A percentile compares a stretch with the other conserved stretches of the same genome.
Conservation (phyloP, 1,140 invertebrate species). For the Planococcus citri region DNA sequence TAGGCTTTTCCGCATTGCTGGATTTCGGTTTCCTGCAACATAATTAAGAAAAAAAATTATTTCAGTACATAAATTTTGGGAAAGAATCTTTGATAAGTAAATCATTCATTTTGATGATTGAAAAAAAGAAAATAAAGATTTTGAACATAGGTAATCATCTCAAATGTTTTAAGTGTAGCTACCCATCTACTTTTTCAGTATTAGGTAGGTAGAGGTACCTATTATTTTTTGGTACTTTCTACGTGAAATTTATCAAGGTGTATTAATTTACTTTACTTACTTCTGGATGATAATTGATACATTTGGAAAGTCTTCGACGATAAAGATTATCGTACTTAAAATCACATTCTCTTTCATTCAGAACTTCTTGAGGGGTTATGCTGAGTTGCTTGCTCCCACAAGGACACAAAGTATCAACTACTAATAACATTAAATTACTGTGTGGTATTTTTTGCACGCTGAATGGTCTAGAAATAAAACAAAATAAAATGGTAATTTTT, state of each 20-base stretch:
- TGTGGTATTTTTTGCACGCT: slow-evolving; percentile 85
- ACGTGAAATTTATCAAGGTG: background rate
- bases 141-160: no score
- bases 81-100: no score
- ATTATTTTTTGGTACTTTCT: no score
- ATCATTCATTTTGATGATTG: no score
- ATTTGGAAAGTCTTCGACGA: slow-evolving; percentile 57
- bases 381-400: slow-evolving; percentile 73
- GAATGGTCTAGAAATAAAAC: slow-evolving; percentile 52
- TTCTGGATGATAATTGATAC: slow-evolving; percentile 79
- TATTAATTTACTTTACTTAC: slow-evolving; percentile 33
- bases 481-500: slow-evolving; percentile 1
- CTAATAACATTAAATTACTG: slow-evolving; percentile 77
- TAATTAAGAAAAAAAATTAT: background rate
- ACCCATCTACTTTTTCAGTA: no score
- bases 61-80: background rate
- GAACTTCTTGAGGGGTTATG: slow-evolving; percentile 61
- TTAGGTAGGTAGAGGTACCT: no score
- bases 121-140: no score
- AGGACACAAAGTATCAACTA: slow-evolving; percentile 77
- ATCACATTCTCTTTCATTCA: slow-evolving; percentile 41
- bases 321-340: slow-evolving; percentile 42
- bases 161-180: no score
- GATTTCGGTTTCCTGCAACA: background rate
- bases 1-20: background rate